These are phyloP conservation scores for Paragorgia papillata DNA, from an alignment of 92 coral and sea anemone genomes.

Conservation along the genomic window DNA sequence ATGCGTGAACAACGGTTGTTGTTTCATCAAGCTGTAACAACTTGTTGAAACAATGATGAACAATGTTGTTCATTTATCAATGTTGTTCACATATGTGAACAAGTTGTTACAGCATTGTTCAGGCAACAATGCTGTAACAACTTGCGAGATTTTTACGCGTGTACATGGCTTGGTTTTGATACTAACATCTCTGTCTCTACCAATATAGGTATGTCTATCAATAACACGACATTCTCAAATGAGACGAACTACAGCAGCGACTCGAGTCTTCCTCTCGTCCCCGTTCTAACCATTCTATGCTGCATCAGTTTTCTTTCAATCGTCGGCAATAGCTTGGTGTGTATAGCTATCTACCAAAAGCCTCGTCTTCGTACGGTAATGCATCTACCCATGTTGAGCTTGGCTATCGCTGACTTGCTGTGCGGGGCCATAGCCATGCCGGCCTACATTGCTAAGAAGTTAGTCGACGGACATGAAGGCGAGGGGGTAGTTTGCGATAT, in stretches of 20 bases:
- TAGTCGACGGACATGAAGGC: conserved; percentile 49
- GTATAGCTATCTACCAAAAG: conserved; percentile 71
- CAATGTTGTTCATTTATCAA: too few relatives aligned
- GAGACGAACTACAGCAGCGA: conserved; percentile 1
- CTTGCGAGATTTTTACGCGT: too few relatives aligned
- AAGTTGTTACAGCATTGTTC: too few relatives aligned
- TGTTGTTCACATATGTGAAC: too few relatives aligned
- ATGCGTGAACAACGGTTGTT: too few relatives aligned
- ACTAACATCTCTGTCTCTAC: too few relatives aligned
- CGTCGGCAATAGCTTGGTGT: conserved; percentile 81
- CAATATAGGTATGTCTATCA: background rate
- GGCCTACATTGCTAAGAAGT: conserved; percentile 83
- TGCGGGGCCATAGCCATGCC: conserved; percentile 95
- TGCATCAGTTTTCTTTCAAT: conserved; percentile 50
- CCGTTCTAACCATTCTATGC: conserved; percentile 13
- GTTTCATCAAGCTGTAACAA: too few relatives aligned
- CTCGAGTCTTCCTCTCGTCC: conserved; percentile 4
- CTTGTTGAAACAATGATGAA: too few relatives aligned
- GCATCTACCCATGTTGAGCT: conserved; percentile 66
- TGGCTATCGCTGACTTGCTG: conserved; percentile 91
- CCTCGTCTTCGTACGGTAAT: conserved; percentile 84
- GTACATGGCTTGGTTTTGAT: too few relatives aligned
- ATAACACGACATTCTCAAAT: background rate
- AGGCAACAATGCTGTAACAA: too few relatives aligned
- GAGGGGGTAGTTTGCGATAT: conserved; percentile 73